A percentile compares a stretch with the other conserved stretches of the same genome.
Evolutionary conservation across 2,797 vertebrate species (phyloP).

Genomic region (Ataeniobius toweri): DNA sequence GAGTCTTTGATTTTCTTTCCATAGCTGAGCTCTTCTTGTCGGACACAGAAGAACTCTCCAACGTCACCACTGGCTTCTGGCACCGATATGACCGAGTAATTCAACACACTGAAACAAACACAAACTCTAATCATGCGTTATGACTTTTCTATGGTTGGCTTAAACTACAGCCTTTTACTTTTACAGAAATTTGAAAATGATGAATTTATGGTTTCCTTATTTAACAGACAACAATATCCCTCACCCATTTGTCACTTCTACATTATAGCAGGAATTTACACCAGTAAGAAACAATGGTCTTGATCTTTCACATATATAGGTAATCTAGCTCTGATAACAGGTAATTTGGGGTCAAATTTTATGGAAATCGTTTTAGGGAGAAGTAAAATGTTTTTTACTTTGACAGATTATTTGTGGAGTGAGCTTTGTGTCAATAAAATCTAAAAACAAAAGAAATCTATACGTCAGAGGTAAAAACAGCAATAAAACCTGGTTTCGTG

Average conservation of each 20-base stretch:
- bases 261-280: too few species aligned
- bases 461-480: too few species aligned
- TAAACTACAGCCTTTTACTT: not conserved
- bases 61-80: slow-evolving; percentile 78
- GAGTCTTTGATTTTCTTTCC: slow-evolving; percentile 87
- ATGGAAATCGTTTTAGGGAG: too few species aligned
- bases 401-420: too few species aligned
- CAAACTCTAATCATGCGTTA: slow-evolving; percentile 17
- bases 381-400: too few species aligned
- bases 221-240: not conserved
- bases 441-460: too few species aligned
- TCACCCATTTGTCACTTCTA: not conserved
- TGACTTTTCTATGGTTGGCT: not conserved
- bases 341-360: too few species aligned
- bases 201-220: not conserved
- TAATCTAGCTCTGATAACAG: too few species aligned
- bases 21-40: slow-evolving; percentile 81
- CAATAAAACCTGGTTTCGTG: too few species aligned
- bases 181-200: not conserved
- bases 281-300: not conserved
- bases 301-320: not conserved
- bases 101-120: slow-evolving; percentile 78
- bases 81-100: slow-evolving; percentile 79
- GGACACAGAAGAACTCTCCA: slow-evolving; percentile 87
- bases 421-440: too few species aligned